Percentiles rank a stretch among this genome's conserved stretches.
phyloP scores from a whole-genome alignment of 2,888 invertebrate species.

The Villa cingulata region DNA sequence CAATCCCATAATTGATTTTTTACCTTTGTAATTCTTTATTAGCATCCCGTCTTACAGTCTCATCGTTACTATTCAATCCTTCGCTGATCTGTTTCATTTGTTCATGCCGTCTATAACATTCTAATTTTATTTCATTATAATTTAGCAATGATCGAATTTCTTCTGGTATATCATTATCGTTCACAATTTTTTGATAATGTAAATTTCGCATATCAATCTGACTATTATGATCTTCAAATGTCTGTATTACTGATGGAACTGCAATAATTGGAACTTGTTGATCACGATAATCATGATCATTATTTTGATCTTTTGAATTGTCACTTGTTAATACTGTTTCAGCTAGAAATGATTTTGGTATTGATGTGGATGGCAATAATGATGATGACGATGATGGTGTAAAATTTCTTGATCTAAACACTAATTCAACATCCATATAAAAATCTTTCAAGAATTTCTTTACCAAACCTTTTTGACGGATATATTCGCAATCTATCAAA shows the following conservation, averaged over 20 bases:
- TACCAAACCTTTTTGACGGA: slow-evolving; percentile 33
- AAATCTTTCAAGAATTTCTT: slow-evolving; percentile 38
- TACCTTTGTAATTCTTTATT: slow-evolving; percentile 15
- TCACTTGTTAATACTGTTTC: too few species aligned
- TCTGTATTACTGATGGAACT: too few species aligned
- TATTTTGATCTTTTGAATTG: not conserved
- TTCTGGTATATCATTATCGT: slow-evolving; percentile 11
- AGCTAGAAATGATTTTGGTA: not conserved
- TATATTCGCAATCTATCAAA: slow-evolving; percentile 43
- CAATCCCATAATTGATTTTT: too few species aligned
- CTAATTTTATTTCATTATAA: slow-evolving; percentile 10
- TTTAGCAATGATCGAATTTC: slow-evolving; percentile 13
- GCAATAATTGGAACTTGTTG: too few species aligned
- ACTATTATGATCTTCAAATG: slow-evolving; percentile 4
- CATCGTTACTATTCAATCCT: slow-evolving; percentile 11
- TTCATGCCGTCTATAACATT: slow-evolving; percentile 12
- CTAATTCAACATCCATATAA: slow-evolving; percentile 29
- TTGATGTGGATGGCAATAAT: too few species aligned
- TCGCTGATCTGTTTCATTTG: slow-evolving; percentile 11
- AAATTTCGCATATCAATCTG: slow-evolving; percentile 11
- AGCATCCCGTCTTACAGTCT: slow-evolving; percentile 7
- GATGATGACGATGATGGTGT: slow-evolving; percentile 8
- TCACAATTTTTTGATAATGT: slow-evolving; percentile 9
- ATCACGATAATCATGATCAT: not conserved
- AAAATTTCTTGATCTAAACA: slow-evolving; percentile 11